Conservation (phyloP, 2,113 vertebrate genomes). For the Sminthopsis crassicaudata region DNA sequence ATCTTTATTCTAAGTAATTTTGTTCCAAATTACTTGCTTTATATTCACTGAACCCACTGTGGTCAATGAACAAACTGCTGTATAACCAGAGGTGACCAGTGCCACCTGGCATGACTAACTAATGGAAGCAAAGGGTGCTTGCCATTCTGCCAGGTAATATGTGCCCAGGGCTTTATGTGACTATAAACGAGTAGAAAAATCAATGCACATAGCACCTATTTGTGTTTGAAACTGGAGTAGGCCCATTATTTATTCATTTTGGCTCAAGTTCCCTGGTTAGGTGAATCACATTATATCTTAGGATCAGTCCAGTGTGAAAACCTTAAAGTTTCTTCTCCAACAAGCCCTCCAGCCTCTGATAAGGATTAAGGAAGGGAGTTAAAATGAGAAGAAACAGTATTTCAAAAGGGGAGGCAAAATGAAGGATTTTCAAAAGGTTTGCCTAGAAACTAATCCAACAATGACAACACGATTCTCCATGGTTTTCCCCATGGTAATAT, state of each 20-base stretch:
- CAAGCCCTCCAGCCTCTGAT: not conserved
- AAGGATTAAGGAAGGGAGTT: not conserved
- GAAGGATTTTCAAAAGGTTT: conserved; percentile 78
- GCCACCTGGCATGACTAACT: not conserved
- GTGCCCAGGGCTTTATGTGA: not conserved
- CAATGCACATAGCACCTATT: not conserved
- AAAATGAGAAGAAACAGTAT: not conserved
- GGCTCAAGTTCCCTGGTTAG: not conserved
- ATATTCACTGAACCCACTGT: not conserved
- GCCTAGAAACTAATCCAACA: conserved; percentile 84
- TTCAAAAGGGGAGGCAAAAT: not conserved
- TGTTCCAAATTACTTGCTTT: not conserved
- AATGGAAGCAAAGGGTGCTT: not conserved
- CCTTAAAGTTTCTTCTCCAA: not conserved
- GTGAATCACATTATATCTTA: not conserved
- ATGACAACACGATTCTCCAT: conserved; percentile 65
- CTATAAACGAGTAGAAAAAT: not conserved
- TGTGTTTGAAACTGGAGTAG: not conserved
- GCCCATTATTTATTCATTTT: not conserved
- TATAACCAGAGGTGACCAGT: not conserved
- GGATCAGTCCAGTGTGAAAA: not conserved
- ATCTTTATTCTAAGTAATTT: not conserved
- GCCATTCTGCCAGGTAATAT: not conserved
- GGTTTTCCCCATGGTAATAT: conserved; percentile 81
- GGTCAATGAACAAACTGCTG: not conserved